phyloP scores from a whole-genome alignment of 2,797 vertebrate genomes.

The Schizothorax lantsangensis region DNA sequence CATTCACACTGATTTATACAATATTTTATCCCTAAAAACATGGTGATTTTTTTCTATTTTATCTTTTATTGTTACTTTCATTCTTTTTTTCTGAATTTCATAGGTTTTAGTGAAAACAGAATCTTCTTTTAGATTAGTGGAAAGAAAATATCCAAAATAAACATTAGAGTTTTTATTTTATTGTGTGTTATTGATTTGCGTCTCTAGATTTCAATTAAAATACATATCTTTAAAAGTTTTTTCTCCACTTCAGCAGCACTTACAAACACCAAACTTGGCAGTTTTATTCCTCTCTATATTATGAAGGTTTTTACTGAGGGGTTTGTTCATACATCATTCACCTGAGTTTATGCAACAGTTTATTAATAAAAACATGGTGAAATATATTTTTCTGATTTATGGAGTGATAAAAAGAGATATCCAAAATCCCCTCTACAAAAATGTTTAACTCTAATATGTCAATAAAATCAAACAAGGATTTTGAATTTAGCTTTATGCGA shows the following conservation, averaged over 20 bases:
- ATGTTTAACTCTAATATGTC: background rate
- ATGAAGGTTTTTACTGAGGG: background rate
- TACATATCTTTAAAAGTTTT: background rate
- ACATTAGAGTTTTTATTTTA: background rate
- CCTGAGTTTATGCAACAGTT: background rate
- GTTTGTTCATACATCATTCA: background rate
- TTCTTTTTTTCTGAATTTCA: no score
- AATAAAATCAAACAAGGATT: background rate
- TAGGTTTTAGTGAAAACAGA: background rate
- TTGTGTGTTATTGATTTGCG: background rate
- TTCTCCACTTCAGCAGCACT: background rate
- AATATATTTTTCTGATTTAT: background rate
- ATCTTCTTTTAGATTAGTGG: background rate
- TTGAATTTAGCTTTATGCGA: background rate
- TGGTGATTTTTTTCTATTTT: no score
- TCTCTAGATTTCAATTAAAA: constrained; percentile 23
- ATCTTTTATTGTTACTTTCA: background rate
- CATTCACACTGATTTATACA: background rate
- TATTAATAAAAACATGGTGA: background rate
- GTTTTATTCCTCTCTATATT: background rate
- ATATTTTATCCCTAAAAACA: background rate
- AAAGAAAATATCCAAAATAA: background rate
- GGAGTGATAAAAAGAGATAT: background rate
- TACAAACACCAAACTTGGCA: background rate
- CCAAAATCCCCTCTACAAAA: background rate